Evolutionary conservation across 2,888 invertebrate species (phyloP).

Genomic region (Drosophila kuntzei): DNA sequence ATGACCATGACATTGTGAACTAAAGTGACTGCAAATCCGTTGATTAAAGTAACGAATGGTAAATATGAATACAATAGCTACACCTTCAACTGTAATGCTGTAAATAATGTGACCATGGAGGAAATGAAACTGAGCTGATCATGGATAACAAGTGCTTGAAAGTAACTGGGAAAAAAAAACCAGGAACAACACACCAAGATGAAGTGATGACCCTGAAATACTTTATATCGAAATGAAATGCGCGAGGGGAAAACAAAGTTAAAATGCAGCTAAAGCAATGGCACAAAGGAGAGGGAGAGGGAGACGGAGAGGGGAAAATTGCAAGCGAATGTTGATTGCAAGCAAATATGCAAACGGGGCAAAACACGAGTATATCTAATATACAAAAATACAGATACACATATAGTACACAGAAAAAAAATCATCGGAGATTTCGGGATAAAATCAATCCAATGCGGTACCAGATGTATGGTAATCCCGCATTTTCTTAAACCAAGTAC

Average conservation of each 20-base stretch:
- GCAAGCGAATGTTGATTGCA: neutral
- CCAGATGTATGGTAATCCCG: too few species aligned
- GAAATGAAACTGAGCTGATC: conserved; percentile 2
- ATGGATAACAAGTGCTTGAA: conserved; percentile 6
- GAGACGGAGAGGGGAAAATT: neutral
- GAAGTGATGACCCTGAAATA: conserved; percentile 8
- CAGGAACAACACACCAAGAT: conserved; percentile 1
- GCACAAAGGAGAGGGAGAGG: neutral
- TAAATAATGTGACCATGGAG: conserved; percentile 14
- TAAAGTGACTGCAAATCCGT: conserved; percentile 9
- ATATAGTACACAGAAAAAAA: too few species aligned
- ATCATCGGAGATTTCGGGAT: too few species aligned
- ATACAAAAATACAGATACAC: neutral
- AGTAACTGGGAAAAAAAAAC: neutral
- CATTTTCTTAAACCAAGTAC: too few species aligned
- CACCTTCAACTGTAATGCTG: conserved; percentile 4
- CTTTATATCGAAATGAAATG: neutral
- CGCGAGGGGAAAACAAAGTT: neutral
- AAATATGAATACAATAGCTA: neutral
- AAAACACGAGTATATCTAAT: conserved; percentile 8
- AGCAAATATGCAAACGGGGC: conserved; percentile 20
- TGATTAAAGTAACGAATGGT: conserved; percentile 1
- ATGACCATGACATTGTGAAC: conserved; percentile 8
- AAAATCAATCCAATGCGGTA: too few species aligned
- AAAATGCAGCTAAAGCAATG: neutral